phyloP scores from a whole-genome alignment of 2,113 vertebrate genomes.

The Sula dactylatra region DNA sequence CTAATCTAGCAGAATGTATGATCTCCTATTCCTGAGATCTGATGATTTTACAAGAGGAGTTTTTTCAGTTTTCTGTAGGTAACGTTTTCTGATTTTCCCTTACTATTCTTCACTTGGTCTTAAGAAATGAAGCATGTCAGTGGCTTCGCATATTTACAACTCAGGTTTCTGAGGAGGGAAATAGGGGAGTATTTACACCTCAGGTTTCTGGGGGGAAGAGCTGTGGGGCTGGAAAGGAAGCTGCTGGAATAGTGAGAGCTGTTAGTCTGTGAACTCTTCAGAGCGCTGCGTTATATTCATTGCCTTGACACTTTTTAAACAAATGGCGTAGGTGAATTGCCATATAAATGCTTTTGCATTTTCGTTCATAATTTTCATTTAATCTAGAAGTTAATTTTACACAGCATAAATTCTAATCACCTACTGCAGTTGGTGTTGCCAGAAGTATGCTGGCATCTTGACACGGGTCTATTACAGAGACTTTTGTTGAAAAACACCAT shows the following conservation, averaged over 20 bases:
- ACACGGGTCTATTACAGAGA: neutral
- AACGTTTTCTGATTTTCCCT: neutral
- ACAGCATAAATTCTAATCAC: conserved; percentile 57
- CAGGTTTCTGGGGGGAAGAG: neutral
- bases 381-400: conserved; percentile 59
- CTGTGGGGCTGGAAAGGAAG: neutral
- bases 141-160: neutral
- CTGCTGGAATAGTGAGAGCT: neutral
- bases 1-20: neutral
- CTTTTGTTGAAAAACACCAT: neutral
- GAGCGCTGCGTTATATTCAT: neutral
- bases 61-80: neutral
- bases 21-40: neutral
- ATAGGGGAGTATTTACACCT: too few relatives aligned
- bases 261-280: neutral
- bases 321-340: neutral
- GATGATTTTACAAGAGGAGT: neutral
- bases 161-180: too few relatives aligned
- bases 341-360: neutral
- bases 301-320: neutral
- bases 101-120: neutral
- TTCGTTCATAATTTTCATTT: conserved; percentile 32
- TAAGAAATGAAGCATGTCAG: neutral
- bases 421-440: neutral
- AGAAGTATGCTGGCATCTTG: neutral